Evolutionary conservation across 2,797 vertebrate species (phyloP).

Genomic region (Simalia tracyae): DNA sequence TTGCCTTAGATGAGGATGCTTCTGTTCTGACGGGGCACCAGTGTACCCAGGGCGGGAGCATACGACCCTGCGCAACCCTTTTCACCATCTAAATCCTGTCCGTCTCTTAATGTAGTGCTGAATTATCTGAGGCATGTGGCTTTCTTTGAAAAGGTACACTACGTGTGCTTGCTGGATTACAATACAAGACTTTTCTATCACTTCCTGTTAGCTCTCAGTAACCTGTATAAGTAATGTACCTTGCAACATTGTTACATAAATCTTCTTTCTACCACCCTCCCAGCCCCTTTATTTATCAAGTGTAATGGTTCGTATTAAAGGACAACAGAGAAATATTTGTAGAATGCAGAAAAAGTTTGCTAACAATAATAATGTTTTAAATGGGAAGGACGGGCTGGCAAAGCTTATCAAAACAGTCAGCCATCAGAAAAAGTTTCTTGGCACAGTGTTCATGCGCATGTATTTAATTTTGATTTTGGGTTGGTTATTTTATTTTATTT

Average conservation of each 20-base stretch:
- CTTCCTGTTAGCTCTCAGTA: constrained; percentile 69
- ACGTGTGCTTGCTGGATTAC: constrained; percentile 72
- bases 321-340: constrained; percentile 68
- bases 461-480: constrained; percentile 70
- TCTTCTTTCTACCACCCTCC: constrained; percentile 64
- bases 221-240: constrained; percentile 67
- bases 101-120: constrained; percentile 72
- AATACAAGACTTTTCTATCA: constrained; percentile 67
- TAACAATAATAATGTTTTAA: constrained; percentile 71
- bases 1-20: constrained; percentile 61
- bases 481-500: constrained; percentile 57
- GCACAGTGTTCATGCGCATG: constrained; percentile 83
- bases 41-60: constrained; percentile 57
- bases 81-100: constrained; percentile 66
- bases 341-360: constrained; percentile 72
- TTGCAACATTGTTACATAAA: constrained; percentile 67
- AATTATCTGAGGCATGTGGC: constrained; percentile 72
- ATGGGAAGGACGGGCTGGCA: constrained; percentile 58
- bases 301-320: constrained; percentile 69
- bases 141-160: constrained; percentile 70
- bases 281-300: constrained; percentile 73
- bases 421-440: constrained; percentile 70
- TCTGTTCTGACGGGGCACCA: constrained; percentile 63
- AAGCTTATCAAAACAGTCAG: constrained; percentile 61
- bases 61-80: constrained; percentile 35